Evolutionary conservation across 2,797 vertebrate species (phyloP), one percentile per base, ranked within the genome.

Genomic region (Mormyrops attenuatus): DNA sequence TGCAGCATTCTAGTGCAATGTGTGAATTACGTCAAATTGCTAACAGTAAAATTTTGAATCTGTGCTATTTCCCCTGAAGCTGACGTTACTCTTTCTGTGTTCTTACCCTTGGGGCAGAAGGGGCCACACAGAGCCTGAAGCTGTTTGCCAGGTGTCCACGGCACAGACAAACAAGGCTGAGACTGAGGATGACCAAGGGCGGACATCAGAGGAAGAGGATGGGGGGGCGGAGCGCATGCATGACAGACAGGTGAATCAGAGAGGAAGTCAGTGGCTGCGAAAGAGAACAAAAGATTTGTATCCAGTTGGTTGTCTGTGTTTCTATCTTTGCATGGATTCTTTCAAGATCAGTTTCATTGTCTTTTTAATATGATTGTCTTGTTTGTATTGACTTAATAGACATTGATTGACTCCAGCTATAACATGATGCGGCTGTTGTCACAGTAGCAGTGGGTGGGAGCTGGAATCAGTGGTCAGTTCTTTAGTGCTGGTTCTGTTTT

Each of bases 61-160:
- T 17, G 34, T 80, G 73, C 38, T 69, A 15, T 69, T 69, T 34
- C 26, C 20, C 63, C 26, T 5, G 26, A 30, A 69, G 26, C 30
- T 73, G 57, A 69, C 30, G 30, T n/a, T 52, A 17, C 22, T 44
- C 4, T 20, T 53, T 87, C 50, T 60, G 52, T 60, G 26, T 87
- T 30, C 22, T 3, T 50, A 73, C 8, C 52, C 38, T 47, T 66
- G 80, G 88, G 85, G 60, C 44, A 9, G 17, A 95, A 99, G 98
- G 91, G 97, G 97, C 93, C 99, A 99, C 94, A 99, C 98, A 0
- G 98, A 99, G 93, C 97, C 98, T 52, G 98, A 98, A 94, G 98
- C 97, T 52, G 94, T 98, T 88, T 97, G 95, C 90, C 92, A 96
- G 0, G 88, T 96, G 90, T 95, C 96, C 0, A 91, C 92, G 5